phyloP scores from a whole-genome alignment of 2,888 invertebrate genomes.

The Hipparchia semele region DNA sequence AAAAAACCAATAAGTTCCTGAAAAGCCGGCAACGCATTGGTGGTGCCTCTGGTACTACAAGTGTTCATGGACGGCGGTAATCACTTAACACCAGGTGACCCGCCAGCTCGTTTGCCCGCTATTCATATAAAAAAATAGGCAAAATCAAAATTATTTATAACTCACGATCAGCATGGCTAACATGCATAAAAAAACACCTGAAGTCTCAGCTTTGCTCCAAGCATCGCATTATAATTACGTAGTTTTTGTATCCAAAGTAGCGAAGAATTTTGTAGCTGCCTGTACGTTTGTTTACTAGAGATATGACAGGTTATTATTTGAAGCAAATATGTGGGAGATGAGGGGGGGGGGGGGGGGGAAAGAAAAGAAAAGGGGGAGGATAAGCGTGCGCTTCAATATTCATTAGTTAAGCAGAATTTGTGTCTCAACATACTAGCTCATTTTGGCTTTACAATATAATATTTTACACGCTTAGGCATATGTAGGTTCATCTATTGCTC shows the following conservation, averaged over 20 bases:
- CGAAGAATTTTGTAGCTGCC: background rate
- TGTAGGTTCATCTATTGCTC: too few relatives aligned
- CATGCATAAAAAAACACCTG: background rate
- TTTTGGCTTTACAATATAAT: background rate
- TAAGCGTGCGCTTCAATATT: conserved; percentile 38
- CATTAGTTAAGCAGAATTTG: conserved; percentile 33
- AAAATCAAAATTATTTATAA: too few relatives aligned
- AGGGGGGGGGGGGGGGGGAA: background rate
- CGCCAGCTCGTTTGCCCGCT: too few relatives aligned
- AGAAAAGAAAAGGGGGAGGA: background rate
- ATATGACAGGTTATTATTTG: conserved; percentile 38
- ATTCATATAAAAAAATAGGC: too few relatives aligned
- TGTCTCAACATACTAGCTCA: conserved; percentile 7
- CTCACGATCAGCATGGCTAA: too few relatives aligned
- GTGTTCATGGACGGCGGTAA: too few relatives aligned
- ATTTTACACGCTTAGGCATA: background rate
- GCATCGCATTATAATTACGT: background rate
- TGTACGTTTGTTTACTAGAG: conserved; percentile 25
- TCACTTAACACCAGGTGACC: too few relatives aligned
- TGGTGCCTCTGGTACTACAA: too few relatives aligned
- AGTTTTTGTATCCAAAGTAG: too few relatives aligned
- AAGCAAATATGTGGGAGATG: conserved; percentile 29
- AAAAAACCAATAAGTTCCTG: too few relatives aligned
- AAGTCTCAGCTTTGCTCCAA: background rate
- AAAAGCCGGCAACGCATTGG: too few relatives aligned